Percentiles rank a stretch among this genome's conserved stretches.
Evolutionary conservation across 2,113 vertebrate species (phyloP).

Genomic region (Neomonachus schauinslandi): DNA sequence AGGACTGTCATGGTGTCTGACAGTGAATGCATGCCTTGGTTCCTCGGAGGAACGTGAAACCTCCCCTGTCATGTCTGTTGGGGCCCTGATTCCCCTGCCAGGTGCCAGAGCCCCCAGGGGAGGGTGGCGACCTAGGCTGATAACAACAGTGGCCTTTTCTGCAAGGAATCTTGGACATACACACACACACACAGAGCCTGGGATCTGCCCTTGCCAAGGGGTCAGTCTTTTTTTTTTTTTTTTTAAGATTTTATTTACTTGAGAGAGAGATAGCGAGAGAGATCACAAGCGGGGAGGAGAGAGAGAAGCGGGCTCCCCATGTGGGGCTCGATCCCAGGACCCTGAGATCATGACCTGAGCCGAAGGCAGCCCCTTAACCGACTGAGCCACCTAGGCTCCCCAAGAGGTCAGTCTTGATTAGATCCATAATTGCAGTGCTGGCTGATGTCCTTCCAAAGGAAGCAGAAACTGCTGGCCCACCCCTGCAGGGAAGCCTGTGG

Average conservation of each 20-base stretch:
- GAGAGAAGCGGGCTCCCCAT: not conserved
- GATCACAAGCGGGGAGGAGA: not conserved
- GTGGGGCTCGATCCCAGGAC: not conserved
- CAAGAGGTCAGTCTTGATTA: slow-evolving; percentile 4
- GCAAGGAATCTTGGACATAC: not conserved
- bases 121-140: not conserved
- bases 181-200: not conserved
- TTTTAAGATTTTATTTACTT: not conserved
- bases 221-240: not conserved
- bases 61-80: not conserved
- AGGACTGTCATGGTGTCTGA: not conserved
- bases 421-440: not conserved
- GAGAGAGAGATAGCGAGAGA: not conserved
- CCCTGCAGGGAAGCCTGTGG: not conserved
- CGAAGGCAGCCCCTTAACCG: not conserved
- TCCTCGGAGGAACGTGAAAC: not conserved
- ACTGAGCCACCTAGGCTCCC: not conserved
- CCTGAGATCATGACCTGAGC: not conserved
- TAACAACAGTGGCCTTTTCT: not conserved
- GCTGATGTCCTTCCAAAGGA: not conserved
- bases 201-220: not conserved
- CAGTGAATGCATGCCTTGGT: not conserved
- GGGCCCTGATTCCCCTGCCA: not conserved
- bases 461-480: not conserved
- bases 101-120: not conserved